These are phyloP conservation scores for Chalcosyrphus nemorum DNA, from an alignment of 2,888 invertebrate genomes.

Conservation along the genomic window DNA sequence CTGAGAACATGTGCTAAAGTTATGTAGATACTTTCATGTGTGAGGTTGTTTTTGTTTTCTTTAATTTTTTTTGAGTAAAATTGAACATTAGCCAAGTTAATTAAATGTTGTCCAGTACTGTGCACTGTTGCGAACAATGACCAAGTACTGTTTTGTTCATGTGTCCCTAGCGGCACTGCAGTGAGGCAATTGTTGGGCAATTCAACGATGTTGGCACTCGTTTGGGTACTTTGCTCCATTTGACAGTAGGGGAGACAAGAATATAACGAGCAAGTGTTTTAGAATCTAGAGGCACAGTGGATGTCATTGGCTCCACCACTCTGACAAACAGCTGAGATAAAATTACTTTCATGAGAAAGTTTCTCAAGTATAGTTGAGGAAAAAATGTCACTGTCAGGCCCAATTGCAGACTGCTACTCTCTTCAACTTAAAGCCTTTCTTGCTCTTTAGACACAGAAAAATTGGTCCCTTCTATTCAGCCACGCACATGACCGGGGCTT, in stretches of 20 bases:
- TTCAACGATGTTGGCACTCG: background rate
- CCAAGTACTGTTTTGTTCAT: slow-evolving; percentile 27
- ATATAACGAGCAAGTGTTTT: background rate
- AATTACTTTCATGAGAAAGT: too few species aligned
- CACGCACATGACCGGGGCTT: too few species aligned
- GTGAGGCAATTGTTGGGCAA: background rate
- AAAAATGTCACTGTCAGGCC: too few species aligned
- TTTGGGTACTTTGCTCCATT: background rate
- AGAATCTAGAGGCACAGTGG: too few species aligned
- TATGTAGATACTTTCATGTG: background rate
- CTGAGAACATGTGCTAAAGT: background rate
- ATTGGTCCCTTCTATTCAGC: too few species aligned
- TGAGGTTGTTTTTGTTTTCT: background rate
- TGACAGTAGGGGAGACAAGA: slow-evolving; percentile 32
- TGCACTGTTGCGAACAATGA: slow-evolving; percentile 44
- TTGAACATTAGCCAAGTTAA: slow-evolving; percentile 64
- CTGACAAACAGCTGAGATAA: too few species aligned
- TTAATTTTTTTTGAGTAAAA: slow-evolving; percentile 13
- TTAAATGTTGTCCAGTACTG: slow-evolving; percentile 55
- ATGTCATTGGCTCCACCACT: too few species aligned
- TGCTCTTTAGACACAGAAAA: too few species aligned
- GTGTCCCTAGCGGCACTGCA: background rate
- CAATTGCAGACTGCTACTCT: too few species aligned
- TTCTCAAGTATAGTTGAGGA: too few species aligned
- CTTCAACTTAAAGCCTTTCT: too few species aligned